phyloP scores from a whole-genome alignment of 2,797 vertebrate genomes.

The Lophura swinhoii region DNA sequence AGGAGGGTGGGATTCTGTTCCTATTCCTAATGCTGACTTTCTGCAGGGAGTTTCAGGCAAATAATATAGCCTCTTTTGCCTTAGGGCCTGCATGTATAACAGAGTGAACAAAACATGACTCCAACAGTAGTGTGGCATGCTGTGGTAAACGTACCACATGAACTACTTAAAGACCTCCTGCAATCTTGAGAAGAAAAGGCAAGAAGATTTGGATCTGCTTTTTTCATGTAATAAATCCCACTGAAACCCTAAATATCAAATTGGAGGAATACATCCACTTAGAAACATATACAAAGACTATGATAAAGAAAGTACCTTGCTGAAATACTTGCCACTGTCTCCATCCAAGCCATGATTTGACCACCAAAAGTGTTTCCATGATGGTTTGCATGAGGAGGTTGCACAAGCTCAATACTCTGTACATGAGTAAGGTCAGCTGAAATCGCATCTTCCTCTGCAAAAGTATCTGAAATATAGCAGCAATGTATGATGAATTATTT shows the following conservation, averaged over 20 bases:
- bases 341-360: constrained; percentile 87
- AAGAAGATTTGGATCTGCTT: neutral
- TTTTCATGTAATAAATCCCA: neutral
- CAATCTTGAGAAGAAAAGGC: neutral
- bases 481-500: neutral
- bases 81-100: neutral
- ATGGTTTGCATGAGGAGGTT: constrained; percentile 84
- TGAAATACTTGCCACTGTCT: constrained; percentile 81
- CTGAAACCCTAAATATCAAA: neutral
- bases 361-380: constrained; percentile 85
- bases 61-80: neutral
- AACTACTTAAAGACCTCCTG: neutral
- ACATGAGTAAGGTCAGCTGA: constrained; percentile 72
- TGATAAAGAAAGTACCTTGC: constrained; percentile 74
- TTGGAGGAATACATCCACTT: neutral
- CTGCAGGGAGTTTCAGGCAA: neutral
- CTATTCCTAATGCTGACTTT: neutral
- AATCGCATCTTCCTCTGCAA: constrained; percentile 53
- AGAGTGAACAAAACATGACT: neutral
- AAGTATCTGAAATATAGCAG: constrained; percentile 45
- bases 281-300: neutral
- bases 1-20: neutral
- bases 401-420: constrained; percentile 83
- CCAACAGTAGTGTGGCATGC: neutral
- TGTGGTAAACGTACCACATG: neutral